Evolutionary conservation across 2,113 vertebrate species (phyloP).

Genomic region (Grantiella picta): DNA sequence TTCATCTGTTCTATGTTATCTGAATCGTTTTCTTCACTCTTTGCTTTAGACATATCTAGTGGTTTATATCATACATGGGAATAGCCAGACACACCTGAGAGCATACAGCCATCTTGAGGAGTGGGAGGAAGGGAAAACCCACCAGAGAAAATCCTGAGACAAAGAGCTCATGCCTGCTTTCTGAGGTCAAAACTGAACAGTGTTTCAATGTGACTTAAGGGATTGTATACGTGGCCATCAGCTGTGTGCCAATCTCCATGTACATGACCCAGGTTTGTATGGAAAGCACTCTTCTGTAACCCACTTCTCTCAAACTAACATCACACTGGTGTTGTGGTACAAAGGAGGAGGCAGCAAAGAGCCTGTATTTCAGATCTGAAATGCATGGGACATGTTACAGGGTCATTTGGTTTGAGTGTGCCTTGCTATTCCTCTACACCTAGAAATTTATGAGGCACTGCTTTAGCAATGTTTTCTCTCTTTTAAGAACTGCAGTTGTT

Average conservation of each 20-base stretch:
- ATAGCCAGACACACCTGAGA: neutral
- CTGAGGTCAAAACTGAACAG: neutral
- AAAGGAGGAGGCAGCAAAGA: neutral
- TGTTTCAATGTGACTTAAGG: neutral
- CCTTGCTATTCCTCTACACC: neutral
- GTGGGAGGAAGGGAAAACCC: neutral
- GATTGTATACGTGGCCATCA: rapidly evolving
- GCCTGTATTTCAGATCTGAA: neutral
- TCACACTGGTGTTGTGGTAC: rapidly evolving
- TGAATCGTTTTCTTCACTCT: neutral
- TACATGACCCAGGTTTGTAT: neutral
- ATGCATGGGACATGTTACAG: neutral
- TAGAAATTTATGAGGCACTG: neutral
- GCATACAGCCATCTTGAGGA: neutral
- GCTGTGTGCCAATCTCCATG: neutral
- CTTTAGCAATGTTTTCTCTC: neutral
- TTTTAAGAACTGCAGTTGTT: neutral
- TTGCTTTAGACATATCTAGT: neutral
- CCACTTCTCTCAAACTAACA: neutral
- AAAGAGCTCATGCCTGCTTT: neutral
- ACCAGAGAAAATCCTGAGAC: neutral
- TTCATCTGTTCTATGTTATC: neutral
- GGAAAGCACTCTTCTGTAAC: neutral
- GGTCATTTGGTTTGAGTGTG: neutral
- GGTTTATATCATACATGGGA: neutral